Evolutionary conservation across 2,888 invertebrate genomes (phyloP).

Genomic region (Cancer borealis): DNA sequence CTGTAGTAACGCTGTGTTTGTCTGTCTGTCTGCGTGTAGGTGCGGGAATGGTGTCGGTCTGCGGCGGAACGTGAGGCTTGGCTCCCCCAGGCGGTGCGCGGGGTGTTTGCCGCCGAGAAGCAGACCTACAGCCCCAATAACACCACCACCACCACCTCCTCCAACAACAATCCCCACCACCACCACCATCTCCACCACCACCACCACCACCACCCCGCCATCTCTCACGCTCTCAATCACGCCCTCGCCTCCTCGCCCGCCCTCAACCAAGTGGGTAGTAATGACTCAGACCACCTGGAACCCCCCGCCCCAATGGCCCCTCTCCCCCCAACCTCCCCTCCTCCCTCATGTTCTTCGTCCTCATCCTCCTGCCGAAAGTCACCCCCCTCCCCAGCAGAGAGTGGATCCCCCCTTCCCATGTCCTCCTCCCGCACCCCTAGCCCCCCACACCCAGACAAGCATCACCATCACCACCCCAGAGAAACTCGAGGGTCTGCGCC

Average conservation of each 20-base stretch:
- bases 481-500: constrained; percentile 61
- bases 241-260: constrained; percentile 74
- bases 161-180: constrained; percentile 51
- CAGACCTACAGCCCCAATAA: constrained; percentile 77
- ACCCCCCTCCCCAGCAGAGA: constrained; percentile 53
- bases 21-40: constrained; percentile 75
- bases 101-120: constrained; percentile 76
- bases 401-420: constrained; percentile 47
- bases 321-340: constrained; percentile 50
- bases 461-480: constrained; percentile 76
- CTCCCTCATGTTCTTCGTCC: constrained; percentile 54
- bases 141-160: constrained; percentile 68
- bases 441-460: constrained; percentile 67
- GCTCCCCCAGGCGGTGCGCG: constrained; percentile 76
- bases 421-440: constrained; percentile 44
- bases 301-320: constrained; percentile 44
- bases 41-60: constrained; percentile 74
- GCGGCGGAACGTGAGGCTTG: constrained; percentile 75
- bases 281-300: neutral
- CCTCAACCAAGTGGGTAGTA: constrained; percentile 76
- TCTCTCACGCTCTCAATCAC: constrained; percentile 76
- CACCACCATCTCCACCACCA: constrained; percentile 51
- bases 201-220: constrained; percentile 72
- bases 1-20: constrained; percentile 70
- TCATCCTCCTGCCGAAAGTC: constrained; percentile 46